Conservation (phyloP, 1,140 invertebrate species). For the Goniozus legneri region DNA sequence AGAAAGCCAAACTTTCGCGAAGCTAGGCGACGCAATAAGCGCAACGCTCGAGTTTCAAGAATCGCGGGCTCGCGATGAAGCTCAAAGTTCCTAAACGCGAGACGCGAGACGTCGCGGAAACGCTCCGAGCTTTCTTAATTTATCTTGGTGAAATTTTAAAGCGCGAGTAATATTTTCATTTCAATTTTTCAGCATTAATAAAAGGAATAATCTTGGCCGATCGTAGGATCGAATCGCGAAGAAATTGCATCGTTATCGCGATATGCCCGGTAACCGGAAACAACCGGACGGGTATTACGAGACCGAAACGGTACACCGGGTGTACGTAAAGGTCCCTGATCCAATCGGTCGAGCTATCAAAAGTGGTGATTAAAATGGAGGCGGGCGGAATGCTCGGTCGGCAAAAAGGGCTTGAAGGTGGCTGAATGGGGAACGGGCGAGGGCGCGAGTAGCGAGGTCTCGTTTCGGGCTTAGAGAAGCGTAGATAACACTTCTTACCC, state of each 20-base stretch:
- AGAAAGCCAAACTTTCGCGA: no score
- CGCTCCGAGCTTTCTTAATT: no score
- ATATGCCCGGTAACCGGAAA: no score
- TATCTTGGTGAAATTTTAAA: no score
- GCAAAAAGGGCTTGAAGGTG: constrained; percentile 32
- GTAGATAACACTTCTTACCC: constrained; percentile 45
- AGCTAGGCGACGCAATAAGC: constrained; percentile 17
- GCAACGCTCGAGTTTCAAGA: constrained; percentile 13
- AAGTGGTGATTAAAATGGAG: constrained; percentile 43
- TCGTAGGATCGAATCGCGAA: no score
- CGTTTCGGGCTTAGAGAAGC: constrained; percentile 38
- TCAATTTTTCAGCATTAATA: no score
- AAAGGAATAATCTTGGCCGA: no score
- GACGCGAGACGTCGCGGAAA: no score
- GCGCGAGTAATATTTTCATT: no score
- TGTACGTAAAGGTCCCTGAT: constrained; percentile 29
- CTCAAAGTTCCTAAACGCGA: no score
- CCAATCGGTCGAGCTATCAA: constrained; percentile 36
- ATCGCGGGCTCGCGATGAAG: no score
- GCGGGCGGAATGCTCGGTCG: constrained; percentile 26
- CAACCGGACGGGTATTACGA: constrained; percentile 1
- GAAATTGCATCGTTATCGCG: no score
- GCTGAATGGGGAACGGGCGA: constrained; percentile 23
- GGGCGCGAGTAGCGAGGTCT: constrained; percentile 17
- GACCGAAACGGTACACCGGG: constrained; percentile 13